A percentile compares a stretch with the other conserved stretches of the same genome.
Evolutionary conservation across 2,113 vertebrate species (phyloP).

Genomic region (Cryptomyrus ogoouensis): DNA sequence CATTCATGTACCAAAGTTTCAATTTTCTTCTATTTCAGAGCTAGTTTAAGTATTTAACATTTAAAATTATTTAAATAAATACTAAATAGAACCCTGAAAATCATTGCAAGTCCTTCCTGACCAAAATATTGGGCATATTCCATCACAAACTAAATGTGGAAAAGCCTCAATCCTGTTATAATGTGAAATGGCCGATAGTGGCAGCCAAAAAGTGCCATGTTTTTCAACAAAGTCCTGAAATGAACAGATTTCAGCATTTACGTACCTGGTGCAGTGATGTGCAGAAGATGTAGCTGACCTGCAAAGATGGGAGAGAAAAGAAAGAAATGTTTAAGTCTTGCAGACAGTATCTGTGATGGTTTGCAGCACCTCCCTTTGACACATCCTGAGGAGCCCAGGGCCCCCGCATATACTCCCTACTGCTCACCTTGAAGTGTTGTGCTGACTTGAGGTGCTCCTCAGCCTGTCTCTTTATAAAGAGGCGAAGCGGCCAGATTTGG

Average conservation of each 20-base stretch:
- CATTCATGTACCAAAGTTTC: not conserved
- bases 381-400: not conserved
- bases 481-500: not conserved
- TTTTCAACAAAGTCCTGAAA: not conserved
- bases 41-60: not conserved
- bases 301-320: not conserved
- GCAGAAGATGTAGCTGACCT: not conserved
- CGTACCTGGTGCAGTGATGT: not conserved
- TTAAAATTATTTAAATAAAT: not conserved
- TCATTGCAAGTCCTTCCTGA: not conserved
- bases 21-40: not conserved
- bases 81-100: not conserved
- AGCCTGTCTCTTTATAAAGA: constrained; percentile 9
- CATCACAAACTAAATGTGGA: not conserved
- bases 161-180: not conserved
- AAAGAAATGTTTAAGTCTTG: not conserved
- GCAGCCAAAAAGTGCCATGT: not conserved
- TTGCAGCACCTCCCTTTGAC: not conserved
- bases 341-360: not conserved
- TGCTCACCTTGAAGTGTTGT: not conserved
- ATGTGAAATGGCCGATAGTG: not conserved
- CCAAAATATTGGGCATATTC: not conserved
- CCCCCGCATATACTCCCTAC: not conserved
- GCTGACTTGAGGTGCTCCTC: not conserved
- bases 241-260: not conserved